Evolutionary conservation across 2,113 vertebrate genomes (phyloP), one percentile per base, ranked within the genome.

Genomic region (Cygnus buccinator): DNA sequence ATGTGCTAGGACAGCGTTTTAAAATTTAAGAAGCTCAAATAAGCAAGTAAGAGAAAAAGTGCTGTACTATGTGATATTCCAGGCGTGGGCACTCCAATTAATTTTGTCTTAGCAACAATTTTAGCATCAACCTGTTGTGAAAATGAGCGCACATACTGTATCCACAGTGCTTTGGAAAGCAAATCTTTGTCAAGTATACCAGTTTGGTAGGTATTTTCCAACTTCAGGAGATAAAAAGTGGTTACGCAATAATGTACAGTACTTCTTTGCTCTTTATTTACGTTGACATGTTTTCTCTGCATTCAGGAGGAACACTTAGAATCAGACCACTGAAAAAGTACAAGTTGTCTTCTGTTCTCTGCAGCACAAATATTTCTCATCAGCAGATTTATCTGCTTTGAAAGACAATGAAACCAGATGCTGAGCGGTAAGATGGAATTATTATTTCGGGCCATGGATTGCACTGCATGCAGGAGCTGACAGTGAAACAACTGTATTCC

Each of bases 341-440:
- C 93, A 94, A 66, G 81, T 65, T 93, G 90, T 81, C 86, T 90
- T 73, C 91, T 93, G 55, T 72, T 86, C 65, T 87, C 59, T 66
- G 67, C 61, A 87, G 94, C 75, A 87, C 59, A 82, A 77, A 93
- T 70, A 62, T 70, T 74, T 89, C 58, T 65, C 72, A 87, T 95
- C 88, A 87, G 82, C 84, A 78, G 35, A 85, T 91, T 93, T 41
- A 44, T 68, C 55, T 76, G 67, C 62, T 89, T 72, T 92, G 78
- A 88, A 95, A 96, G 74, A 88, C 85, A 87, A 82, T 43, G 46
- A 13, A 84, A 84, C 68, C 81, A 95, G 84, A 84, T 46, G 22
- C 50, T 70, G 62, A 89, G 35, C 0, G 0, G 61, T 77, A 90
- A 61, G 81, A 84, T 67, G 54, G 52, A 48, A 87, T 82, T 81